Conservation (phyloP, 2,113 vertebrate species). For the Heloderma charlesbogerti region DNA sequence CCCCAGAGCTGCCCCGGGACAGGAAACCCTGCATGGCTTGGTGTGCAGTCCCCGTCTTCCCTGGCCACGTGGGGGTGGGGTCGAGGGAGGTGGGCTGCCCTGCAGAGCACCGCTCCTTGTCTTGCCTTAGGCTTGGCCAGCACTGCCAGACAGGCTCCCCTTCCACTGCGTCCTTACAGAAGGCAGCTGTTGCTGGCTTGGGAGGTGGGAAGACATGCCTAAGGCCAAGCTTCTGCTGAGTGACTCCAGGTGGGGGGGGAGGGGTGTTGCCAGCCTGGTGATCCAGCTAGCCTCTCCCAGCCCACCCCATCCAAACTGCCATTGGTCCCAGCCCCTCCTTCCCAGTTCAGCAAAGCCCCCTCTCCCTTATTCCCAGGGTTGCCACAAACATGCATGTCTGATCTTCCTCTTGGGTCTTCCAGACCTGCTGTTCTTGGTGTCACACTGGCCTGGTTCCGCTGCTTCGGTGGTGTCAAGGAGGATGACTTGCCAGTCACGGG, state of each 20-base stretch:
- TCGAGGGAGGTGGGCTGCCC: not conserved
- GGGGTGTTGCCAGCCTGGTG: conserved; percentile 22
- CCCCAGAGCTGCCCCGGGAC: not conserved
- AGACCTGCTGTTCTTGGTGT: not conserved
- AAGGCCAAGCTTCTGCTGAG: conserved; percentile 31
- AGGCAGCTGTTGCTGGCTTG: not conserved
- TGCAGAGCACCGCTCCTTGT: not conserved
- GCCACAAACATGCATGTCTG: not conserved
- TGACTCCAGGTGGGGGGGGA: not conserved
- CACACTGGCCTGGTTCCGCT: not conserved
- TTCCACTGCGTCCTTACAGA: not conserved
- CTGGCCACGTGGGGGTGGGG: not conserved
- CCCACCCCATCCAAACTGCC: not conserved
- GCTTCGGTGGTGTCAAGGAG: not conserved
- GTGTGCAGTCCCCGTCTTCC: not conserved
- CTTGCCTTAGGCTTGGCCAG: fast-evolving
- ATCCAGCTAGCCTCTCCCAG: fast-evolving
- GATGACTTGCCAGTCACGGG: not conserved
- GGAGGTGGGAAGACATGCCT: not conserved
- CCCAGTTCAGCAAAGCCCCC: not conserved
- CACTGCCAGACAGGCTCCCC: fast-evolving
- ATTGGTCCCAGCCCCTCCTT: not conserved
- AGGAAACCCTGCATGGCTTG: not conserved
- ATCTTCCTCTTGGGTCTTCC: not conserved
- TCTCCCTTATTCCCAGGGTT: not conserved